These are phyloP conservation scores for Limnephilus auricula DNA, from an alignment of 2,888 invertebrate species.

Conservation along the genomic window DNA sequence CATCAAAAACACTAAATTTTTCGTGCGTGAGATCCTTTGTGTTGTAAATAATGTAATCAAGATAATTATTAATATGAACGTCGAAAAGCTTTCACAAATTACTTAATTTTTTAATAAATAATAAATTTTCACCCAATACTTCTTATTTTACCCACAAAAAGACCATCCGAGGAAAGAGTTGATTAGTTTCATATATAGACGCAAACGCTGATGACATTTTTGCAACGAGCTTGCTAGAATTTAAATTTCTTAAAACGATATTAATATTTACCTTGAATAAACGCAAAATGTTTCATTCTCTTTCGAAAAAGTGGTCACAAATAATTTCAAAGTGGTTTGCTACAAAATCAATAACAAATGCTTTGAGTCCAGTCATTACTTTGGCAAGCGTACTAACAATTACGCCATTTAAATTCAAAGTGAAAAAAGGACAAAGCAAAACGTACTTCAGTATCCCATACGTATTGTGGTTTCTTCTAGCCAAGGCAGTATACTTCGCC, in stretches of 20 bases:
- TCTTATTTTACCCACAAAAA: not conserved
- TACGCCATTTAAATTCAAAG: not conserved
- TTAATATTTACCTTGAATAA: not conserved
- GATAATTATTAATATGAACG: not conserved
- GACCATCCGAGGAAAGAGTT: not conserved
- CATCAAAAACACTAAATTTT: not conserved
- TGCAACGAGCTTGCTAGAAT: not conserved
- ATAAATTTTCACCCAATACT: not conserved
- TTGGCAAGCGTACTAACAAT: not conserved
- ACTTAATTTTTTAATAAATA: not conserved
- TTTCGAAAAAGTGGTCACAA: not conserved
- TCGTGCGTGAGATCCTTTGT: not conserved
- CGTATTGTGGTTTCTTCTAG: not conserved
- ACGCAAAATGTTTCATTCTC: not conserved
- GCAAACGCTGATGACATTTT: not conserved
- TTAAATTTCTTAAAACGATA: not conserved
- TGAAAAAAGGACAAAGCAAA: not conserved
- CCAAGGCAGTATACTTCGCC: not conserved
- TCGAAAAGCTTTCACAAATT: not conserved
- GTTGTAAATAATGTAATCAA: not conserved
- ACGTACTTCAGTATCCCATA: not conserved
- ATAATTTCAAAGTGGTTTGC: not conserved
- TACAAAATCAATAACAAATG: not conserved
- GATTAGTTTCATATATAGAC: not conserved
- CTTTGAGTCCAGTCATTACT: not conserved